phyloP scores from a whole-genome alignment of 2,888 invertebrate genomes.

The Neria commutata region DNA sequence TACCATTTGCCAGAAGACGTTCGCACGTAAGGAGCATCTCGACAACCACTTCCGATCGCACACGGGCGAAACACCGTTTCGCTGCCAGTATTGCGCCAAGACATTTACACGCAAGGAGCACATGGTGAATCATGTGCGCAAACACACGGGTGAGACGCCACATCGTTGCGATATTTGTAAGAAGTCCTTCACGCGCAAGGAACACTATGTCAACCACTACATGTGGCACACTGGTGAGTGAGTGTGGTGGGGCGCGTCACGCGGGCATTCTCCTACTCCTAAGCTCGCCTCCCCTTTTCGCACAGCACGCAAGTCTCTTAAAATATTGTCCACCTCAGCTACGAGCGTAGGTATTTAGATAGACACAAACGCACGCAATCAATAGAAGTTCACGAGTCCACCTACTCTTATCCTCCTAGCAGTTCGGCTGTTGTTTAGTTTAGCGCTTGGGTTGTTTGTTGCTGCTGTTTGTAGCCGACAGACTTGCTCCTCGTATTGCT shows the following conservation, averaged over 20 bases:
- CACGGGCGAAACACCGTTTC: slow-evolving; percentile 83
- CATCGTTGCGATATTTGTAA: slow-evolving; percentile 86
- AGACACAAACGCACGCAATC: not conserved
- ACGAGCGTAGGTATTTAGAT: not conserved
- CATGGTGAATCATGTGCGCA: slow-evolving; percentile 83
- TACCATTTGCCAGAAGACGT: slow-evolving; percentile 84
- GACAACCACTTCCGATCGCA: slow-evolving; percentile 85
- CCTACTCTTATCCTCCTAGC: not conserved
- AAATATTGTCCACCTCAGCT: not conserved
- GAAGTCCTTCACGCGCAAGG: slow-evolving; percentile 85
- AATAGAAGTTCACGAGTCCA: not conserved
- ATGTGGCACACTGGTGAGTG: slow-evolving; percentile 69
- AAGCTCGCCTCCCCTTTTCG: not conserved
- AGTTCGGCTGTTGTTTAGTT: not conserved
- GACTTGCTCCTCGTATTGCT: not conserved
- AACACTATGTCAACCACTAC: slow-evolving; percentile 85
- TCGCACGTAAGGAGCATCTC: slow-evolving; percentile 85
- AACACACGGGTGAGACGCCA: slow-evolving; percentile 83
- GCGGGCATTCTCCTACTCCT: no score
- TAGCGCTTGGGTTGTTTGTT: slow-evolving; percentile 38
- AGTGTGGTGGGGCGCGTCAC: slow-evolving; percentile 46
- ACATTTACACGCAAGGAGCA: slow-evolving; percentile 85
- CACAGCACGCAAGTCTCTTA: no score
- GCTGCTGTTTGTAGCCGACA: slow-evolving; percentile 54
- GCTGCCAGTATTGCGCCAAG: slow-evolving; percentile 84